A percentile compares a stretch with the other conserved stretches of the same genome.
These are phyloP conservation scores for Chrysomela aeneicollis DNA, from an alignment of 2,888 invertebrate species.

Conservation along the genomic window DNA sequence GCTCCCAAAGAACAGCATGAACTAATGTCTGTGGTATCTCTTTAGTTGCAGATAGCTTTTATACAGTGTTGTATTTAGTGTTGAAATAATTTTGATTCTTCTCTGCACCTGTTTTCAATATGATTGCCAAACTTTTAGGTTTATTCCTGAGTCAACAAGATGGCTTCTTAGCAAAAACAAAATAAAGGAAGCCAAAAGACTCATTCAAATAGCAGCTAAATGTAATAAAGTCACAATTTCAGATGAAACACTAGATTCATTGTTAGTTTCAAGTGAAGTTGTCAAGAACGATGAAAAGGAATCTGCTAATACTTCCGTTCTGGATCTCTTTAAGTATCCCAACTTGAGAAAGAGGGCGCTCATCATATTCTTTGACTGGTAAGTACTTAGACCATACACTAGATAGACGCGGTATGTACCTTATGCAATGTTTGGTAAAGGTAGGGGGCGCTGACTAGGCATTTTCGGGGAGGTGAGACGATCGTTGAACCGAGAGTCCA, in stretches of 20 bases:
- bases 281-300: constrained; percentile 36
- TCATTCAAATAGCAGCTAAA: constrained; percentile 70
- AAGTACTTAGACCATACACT: constrained; percentile 47
- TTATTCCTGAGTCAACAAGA: constrained; percentile 77
- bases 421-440: no score
- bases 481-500: no score
- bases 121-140: constrained; percentile 51
- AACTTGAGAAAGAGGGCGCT: constrained; percentile 71
- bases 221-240: constrained; percentile 70
- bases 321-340: constrained; percentile 69
- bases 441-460: no score
- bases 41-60: no score
- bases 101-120: neutral
- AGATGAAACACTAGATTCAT: constrained; percentile 63
- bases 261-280: constrained; percentile 62
- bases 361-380: constrained; percentile 80
- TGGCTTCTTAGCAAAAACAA: constrained; percentile 75
- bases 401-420: no score
- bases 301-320: constrained; percentile 39
- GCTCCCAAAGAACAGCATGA: no score
- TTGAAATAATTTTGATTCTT: no score
- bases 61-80: no score
- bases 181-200: constrained; percentile 68
- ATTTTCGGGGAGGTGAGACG: no score
- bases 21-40: no score